Base-by-base conservation (phyloP, 2,888 invertebrate species). In the Drosophila prolongata region DNA sequence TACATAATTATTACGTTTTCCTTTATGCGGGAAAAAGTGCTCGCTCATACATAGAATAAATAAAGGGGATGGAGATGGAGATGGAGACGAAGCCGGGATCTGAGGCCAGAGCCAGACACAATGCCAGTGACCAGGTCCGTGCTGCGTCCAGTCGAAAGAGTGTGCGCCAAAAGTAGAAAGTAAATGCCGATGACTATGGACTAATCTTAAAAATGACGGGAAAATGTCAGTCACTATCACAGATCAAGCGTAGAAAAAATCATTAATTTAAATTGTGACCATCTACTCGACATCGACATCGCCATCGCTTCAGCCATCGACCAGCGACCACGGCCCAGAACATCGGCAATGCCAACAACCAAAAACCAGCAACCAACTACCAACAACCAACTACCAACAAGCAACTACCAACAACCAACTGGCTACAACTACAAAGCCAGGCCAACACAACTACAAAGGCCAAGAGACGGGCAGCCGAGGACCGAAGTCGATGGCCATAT, bases 231-330 rank as follows among this genome's bases (percentile, higher is more conserved):
- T 84, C 84, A 84, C 87, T 82, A 87, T 89, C 82, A 78, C 82
- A 87, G 90, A 90, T 90, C 80, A 90, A 83, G 85, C 90, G 86
- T 87, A 76, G 78, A 87, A 84, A 88, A 90, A 89, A 83, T 87
- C 89, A 90, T 90, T 90, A 90, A 89, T 87, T 87, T 84, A 89
- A 90, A 90, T 87, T 90, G 79, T 87, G 81, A 82, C 87, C 90
- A 87, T 87, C 89, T 89, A 89, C 83, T 80, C 79, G 71, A 62
- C 72, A 57, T 64, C 64, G 70, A 68, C 76, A 69, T 67, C 69
- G 49, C 58, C 69, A 8, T 46, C 13, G 30, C 24, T 24, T 3
- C 3, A 24, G 6, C 44, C 35, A 30, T 10, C 11, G 10, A 14
- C 6, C 30, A 66, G 44, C 55, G 60, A 68, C 68, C 65, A 70